phyloP scores from a whole-genome alignment of 2,113 vertebrate genomes.

The Spheniscus mendiculus region DNA sequence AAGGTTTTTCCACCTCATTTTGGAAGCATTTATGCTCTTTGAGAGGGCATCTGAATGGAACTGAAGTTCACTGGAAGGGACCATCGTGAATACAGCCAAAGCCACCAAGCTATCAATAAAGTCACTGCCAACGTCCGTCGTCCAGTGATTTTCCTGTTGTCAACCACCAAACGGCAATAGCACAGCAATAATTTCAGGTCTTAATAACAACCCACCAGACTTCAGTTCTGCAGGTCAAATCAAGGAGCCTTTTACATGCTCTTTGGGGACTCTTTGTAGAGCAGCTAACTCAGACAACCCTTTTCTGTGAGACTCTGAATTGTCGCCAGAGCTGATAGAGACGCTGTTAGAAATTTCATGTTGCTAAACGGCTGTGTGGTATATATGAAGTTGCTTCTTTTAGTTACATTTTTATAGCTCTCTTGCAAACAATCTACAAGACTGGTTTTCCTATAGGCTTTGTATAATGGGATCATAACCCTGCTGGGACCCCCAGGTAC shows the following conservation, averaged over 20 bases:
- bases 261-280: constrained; percentile 15
- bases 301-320: background rate
- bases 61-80: constrained; percentile 7
- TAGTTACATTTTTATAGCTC: constrained; percentile 31
- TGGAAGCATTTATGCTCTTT: constrained; percentile 25
- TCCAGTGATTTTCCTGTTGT: constrained; percentile 1
- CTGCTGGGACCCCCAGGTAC: background rate
- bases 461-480: constrained; percentile 39
- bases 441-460: constrained; percentile 9
- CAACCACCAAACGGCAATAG: background rate
- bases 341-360: background rate
- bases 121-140: background rate
- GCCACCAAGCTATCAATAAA: background rate
- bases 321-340: background rate
- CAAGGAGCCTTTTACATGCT: background rate
- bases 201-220: background rate
- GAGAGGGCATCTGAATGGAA: constrained; percentile 35
- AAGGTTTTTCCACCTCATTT: constrained; percentile 40
- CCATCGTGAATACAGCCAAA: constrained; percentile 3
- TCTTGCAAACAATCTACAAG: constrained; percentile 11
- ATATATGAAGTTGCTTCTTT: background rate
- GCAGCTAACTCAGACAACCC: background rate
- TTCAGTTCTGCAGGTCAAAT: constrained; percentile 11
- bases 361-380: background rate
- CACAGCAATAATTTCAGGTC: constrained; percentile 3